Evolutionary conservation across 2,797 vertebrate genomes (phyloP), one percentile per base, ranked within the genome.

Genomic region (Peromyscus nudipes): DNA sequence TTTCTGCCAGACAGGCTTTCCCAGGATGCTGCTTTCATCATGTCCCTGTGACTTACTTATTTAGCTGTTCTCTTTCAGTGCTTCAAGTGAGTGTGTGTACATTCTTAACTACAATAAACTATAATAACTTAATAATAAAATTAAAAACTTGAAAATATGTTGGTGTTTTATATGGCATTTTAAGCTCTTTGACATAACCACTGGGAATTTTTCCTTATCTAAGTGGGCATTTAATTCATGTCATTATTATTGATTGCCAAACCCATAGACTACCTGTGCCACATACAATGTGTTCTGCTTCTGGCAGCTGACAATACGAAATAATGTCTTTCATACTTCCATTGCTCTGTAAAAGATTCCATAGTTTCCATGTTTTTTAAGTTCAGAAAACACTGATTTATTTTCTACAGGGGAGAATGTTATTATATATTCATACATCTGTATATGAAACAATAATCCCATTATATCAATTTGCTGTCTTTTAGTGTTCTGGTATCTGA

Each of bases 61-160:
- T 67, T 79, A 46, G 3, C 3, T 89, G 25, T 87, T 92, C 85
- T 95, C 65, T 49, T 64, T 76, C 29, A 62, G 65, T 25, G 57
- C 34, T 71, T 81, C 67, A 81, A 62, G 31, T 73, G 31, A 27
- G 4, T n/a, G 3, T 34, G 8, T 67, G 11, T 62, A 4, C 5
- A 3, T 80, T 91, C 73, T 91, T 89, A 89, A 79, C 37, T 55
- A 86, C 1, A 8, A 21, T 80, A 3, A 52, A 52, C 52, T 14
- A 52, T 14, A 52, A 14, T 14, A 52, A 52, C 52, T 52, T 52
- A 65, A 52, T 55, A 80, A 37, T 80, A 76, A 64, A 92, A 23
- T 87, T n/a, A 93, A 93, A 60, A 93, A 76, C 85, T 89, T 57
- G 46, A 89, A 88, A 91, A 82, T 5, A 89, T 46, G 76, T 84